Base-by-base conservation (phyloP, 2,888 invertebrate genomes). In the Autographa gamma region DNA sequence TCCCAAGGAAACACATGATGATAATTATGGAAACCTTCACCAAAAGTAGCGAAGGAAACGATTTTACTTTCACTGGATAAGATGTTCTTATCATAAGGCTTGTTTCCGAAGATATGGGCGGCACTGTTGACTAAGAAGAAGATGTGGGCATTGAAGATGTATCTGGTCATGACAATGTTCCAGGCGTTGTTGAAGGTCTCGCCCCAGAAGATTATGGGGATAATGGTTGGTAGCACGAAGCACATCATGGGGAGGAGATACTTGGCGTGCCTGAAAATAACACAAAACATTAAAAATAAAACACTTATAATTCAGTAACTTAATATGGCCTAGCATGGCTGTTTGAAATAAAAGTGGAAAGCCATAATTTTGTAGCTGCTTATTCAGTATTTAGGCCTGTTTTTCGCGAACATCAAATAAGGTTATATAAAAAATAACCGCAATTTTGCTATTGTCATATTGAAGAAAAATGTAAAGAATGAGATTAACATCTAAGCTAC, bases 101-200 rank as follows among this genome's bases (percentile, higher is more conserved):
- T 93, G 69, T 88, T 89, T 0, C 95, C 95, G 88, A 91, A 93
- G 31, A 92, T 82, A 85, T 97, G 97, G 9, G 97, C 97, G 13
- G 96, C 96, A 80, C 96, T 96, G 91, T 97, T 97, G n/a, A 97
- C 96, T 19, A 96, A 89, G 96, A 97, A 97, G 14, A 86, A 85
- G 2, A 94, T 92, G 88, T 97, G 96, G 52, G 97, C 93, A 5
- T 93, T 94, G 67, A 95, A 86, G 32, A 94, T 91, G 86, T 96
- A 97, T 34, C 97, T 93, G 63, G 96, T 85, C 60, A 95, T 92
- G n/a, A 84, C 86, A 0, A 93, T 84, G 70, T 92, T 88, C 91
- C 92, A 93, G 0, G 93, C 82, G 76, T 88, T 90, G 48, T 43
- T 77, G 41, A 91, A 85, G 0, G 84, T 91, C 86, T 97, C 97